Evolutionary conservation across 2,113 vertebrate genomes (phyloP).

Genomic region (Chaetodon auriga): DNA sequence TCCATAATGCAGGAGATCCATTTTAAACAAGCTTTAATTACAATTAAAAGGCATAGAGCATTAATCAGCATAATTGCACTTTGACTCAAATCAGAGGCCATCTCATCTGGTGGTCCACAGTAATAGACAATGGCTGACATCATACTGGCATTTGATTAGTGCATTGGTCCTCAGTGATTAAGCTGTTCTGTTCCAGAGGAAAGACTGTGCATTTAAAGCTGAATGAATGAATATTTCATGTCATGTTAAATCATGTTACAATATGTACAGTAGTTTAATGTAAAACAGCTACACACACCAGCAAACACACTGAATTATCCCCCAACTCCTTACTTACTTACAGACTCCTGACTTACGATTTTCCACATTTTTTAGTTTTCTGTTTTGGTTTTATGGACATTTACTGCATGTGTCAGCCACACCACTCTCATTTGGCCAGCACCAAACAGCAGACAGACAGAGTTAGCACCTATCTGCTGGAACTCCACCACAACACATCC

Average conservation of each 20-base stretch:
- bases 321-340: neutral
- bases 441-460: no score
- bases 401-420: neutral
- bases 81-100: slow-evolving; percentile 11
- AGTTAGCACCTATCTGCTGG: no score
- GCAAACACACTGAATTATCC: neutral
- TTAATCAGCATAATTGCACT: slow-evolving; percentile 18
- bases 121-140: neutral
- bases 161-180: slow-evolving; percentile 2
- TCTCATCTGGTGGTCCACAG: slow-evolving; percentile 2
- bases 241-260: neutral
- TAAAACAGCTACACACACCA: no score
- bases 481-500: neutral
- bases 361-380: neutral
- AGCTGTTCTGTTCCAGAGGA: neutral
- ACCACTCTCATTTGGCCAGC: no score
- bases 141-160: slow-evolving; percentile 16
- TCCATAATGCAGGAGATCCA: neutral
- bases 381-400: neutral
- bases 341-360: no score
- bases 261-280: neutral
- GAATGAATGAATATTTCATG: neutral
- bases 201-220: neutral
- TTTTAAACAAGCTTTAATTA: neutral
- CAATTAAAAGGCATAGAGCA: neutral